Base-by-base conservation (phyloP, 2,797 vertebrate genomes). In the Sebastes paucispinis region DNA sequence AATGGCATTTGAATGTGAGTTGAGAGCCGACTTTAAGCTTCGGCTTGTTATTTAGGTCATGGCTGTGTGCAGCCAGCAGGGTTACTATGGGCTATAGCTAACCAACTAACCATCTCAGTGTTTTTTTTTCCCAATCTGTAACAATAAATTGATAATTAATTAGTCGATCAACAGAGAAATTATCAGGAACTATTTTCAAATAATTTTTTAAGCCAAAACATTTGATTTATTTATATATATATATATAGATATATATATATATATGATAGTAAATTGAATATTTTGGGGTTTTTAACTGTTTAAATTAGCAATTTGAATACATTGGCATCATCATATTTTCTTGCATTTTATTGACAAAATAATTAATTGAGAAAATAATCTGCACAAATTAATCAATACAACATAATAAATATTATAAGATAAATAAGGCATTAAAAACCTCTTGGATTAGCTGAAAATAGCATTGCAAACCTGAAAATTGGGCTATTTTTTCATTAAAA, bases 11-110 rank as follows among this genome's bases (percentile, higher is more conserved):
- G 87, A 90, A 82, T 91, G 86, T 57, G 86, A 91, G 88, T 91
- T 74, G 75, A 90, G 88, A 88, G 87, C 85, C 81, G 79, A 80
- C 87, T 91, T 93, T 91, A 88, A 94, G 92, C 91, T 90, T 89
- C 82, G 82, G 84, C 81, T 50, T 66, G 86, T 91, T 94, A 94
- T 95, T 93, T 93, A 93, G 93, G 93, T 93, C 94, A 91, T 82
- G 77, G 81, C 81, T 76, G 69, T 71, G 79, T 66, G 63, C 82
- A 76, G 79, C 85, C 80, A 81, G 83, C 68, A 50, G 69, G 80
- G 86, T 92, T 87, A 92, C 84, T 85, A 79, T 82, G 75, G 86
- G 87, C 60, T 75, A 77, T 74, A 83, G 85, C 87, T 87, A 71
- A 87, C 69, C 75, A 88, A 39, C 63, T 22, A 63, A 76, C 27